Evolutionary conservation across 2,113 vertebrate species (phyloP).

Genomic region (Pithys albifrons): DNA sequence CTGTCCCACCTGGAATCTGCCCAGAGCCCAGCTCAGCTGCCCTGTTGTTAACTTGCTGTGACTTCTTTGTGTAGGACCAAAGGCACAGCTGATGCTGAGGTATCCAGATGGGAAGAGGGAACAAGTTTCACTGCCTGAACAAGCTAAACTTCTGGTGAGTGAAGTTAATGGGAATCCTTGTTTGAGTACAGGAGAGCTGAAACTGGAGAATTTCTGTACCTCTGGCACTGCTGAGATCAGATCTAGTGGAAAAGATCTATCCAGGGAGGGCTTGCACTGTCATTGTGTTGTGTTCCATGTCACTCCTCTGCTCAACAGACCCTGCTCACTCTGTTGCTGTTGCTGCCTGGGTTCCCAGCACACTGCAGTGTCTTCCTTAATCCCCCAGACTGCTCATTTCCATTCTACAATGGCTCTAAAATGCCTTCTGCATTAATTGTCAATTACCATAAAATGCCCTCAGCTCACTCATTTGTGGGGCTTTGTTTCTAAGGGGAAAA

Average conservation of each 20-base stretch:
- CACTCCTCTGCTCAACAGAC: not conserved
- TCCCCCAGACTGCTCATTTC: not conserved
- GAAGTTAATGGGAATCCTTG: not conserved
- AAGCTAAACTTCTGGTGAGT: slow-evolving; percentile 95
- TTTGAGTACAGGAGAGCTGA: not conserved
- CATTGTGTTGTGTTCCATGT: not conserved
- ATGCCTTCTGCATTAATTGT: not conserved
- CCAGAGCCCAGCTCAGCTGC: not conserved
- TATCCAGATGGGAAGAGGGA: slow-evolving; percentile 98
- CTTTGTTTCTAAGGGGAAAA: not conserved
- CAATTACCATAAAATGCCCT: not conserved
- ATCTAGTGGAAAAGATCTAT: not conserved
- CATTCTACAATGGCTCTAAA: not conserved
- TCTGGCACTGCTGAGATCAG: accelerated
- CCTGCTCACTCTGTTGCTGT: not conserved
- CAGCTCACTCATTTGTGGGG: not conserved
- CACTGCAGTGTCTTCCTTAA: not conserved
- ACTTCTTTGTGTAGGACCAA: slow-evolving; percentile 86
- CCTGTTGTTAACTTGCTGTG: slow-evolving; percentile 4
- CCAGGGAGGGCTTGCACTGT: not conserved
- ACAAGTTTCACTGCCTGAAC: slow-evolving; percentile 93
- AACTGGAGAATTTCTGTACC: not conserved
- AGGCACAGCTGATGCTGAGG: slow-evolving; percentile 96
- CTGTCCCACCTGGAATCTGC: not conserved
- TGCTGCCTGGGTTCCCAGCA: not conserved